Percentiles rank a stretch among this genome's conserved stretches.
Evolutionary conservation across 2,113 vertebrate genomes (phyloP).

Genomic region (Chauna torquata): DNA sequence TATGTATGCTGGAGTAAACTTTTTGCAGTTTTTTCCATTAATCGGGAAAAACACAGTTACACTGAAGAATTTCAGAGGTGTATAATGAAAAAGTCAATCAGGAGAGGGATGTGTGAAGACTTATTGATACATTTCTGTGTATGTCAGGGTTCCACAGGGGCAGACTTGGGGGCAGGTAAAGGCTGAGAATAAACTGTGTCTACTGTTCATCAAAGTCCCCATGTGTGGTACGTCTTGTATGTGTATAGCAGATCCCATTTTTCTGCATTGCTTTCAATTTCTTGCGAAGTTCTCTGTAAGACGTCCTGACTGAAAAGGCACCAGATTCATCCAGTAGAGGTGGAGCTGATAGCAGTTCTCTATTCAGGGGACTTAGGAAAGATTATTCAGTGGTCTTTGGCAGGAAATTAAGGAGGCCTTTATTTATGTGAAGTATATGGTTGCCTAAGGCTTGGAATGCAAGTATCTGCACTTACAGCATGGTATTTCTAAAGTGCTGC

Average conservation of each 20-base stretch:
- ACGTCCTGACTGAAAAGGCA: not conserved
- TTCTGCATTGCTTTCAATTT: not conserved
- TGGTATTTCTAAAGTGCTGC: not conserved
- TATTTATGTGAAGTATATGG: not conserved
- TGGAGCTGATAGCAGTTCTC: not conserved
- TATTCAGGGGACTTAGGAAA: not conserved
- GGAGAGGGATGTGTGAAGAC: not conserved
- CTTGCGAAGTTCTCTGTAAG: not conserved
- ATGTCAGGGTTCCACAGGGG: not conserved
- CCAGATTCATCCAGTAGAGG: not conserved
- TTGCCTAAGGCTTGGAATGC: not conserved
- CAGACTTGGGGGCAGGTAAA: not conserved
- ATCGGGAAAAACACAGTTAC: not conserved
- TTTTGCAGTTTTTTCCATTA: not conserved
- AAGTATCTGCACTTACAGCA: not conserved
- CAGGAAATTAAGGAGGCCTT: not conserved
- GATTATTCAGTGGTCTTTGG: not conserved
- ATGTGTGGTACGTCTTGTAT: not conserved
- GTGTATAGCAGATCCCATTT: not conserved
- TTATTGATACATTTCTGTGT: not conserved
- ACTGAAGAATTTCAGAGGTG: not conserved
- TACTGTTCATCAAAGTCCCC: not conserved
- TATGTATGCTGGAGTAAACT: not conserved
- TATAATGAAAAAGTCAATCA: not conserved
- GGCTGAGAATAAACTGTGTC: not conserved